Conservation (phyloP, 1,140 invertebrate species). For the Pseudoatta argentina region DNA sequence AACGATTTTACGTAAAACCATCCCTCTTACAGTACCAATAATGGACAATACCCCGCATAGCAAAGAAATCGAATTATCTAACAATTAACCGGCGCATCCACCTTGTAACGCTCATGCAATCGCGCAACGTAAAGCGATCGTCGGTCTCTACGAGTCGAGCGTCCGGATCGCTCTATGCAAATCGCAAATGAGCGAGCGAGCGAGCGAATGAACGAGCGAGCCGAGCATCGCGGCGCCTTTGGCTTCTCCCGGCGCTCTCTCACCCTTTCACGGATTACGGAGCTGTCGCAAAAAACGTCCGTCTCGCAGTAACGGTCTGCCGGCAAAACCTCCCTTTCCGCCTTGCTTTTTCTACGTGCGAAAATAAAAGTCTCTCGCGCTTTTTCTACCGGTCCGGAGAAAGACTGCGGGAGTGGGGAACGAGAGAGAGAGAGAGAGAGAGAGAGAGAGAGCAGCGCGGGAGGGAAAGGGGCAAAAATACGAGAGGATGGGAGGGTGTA, state of each 20-base stretch:
- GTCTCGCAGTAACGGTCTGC: constrained; percentile 72
- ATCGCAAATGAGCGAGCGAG: constrained; percentile 43
- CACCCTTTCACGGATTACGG: constrained; percentile 63
- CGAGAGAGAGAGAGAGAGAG: neutral
- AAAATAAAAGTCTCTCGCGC: constrained; percentile 76
- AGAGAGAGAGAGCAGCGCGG: constrained; percentile 26
- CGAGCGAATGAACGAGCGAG: constrained; percentile 13
- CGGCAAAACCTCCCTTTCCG: constrained; percentile 74
- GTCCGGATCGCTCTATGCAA: constrained; percentile 57
- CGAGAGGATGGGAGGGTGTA: constrained; percentile 62
- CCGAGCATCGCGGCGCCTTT: constrained; percentile 55
- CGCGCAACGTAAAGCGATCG: constrained; percentile 26
- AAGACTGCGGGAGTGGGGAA: constrained; percentile 50
- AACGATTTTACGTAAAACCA: constrained; percentile 1
- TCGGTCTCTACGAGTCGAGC: constrained; percentile 15
- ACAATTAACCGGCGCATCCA: constrained; percentile 11
- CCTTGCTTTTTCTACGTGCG: constrained; percentile 71
- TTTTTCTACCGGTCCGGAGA: constrained; percentile 69
- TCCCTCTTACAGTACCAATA: neutral
- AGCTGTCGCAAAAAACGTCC: constrained; percentile 69
- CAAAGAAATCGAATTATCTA: constrained; percentile 22
- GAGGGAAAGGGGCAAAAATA: constrained; percentile 72
- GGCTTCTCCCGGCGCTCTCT: constrained; percentile 58
- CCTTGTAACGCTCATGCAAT: constrained; percentile 9
- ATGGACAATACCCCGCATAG: neutral